A percentile compares a stretch with the other conserved stretches of the same genome.
phyloP scores from a whole-genome alignment of 2,797 vertebrate species.

The Anomalospiza imberbis region DNA sequence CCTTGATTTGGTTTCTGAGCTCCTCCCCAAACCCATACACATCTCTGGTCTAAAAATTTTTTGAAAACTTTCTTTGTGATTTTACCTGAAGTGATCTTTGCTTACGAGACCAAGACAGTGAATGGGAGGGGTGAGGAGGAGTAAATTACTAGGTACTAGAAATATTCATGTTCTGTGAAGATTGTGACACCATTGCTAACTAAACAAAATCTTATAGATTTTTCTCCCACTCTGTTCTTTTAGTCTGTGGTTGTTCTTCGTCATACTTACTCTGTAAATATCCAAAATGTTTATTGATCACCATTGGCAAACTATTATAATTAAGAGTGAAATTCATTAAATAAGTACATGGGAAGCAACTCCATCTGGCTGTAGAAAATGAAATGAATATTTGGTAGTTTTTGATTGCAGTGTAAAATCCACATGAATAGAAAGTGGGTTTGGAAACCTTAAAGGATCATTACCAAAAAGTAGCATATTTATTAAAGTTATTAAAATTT shows the following conservation, averaged over 20 bases:
- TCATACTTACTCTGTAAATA: neutral
- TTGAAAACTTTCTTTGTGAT: neutral
- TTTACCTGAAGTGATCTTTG: neutral
- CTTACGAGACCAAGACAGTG: neutral
- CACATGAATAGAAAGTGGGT: neutral
- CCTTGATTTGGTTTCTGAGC: neutral
- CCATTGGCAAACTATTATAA: neutral
- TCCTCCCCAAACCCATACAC: neutral
- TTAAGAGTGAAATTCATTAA: conserved; percentile 1
- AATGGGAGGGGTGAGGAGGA: neutral
- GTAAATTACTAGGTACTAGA: neutral
- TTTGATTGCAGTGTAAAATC: neutral
- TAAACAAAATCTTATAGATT: neutral
- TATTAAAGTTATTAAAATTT: neutral
- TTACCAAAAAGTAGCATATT: neutral
- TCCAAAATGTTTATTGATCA: neutral
- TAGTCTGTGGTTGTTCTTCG: neutral
- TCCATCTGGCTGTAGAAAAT: neutral
- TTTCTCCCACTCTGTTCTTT: neutral
- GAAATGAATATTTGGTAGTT: neutral
- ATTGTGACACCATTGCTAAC: neutral
- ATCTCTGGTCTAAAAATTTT: neutral
- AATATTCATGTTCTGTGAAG: neutral
- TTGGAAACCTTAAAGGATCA: neutral
- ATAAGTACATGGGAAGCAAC: neutral